A percentile compares a stretch with the other conserved stretches of the same genome.
phyloP scores from a whole-genome alignment of 2,113 vertebrate genomes.

The Himantopus leucocephalus region DNA sequence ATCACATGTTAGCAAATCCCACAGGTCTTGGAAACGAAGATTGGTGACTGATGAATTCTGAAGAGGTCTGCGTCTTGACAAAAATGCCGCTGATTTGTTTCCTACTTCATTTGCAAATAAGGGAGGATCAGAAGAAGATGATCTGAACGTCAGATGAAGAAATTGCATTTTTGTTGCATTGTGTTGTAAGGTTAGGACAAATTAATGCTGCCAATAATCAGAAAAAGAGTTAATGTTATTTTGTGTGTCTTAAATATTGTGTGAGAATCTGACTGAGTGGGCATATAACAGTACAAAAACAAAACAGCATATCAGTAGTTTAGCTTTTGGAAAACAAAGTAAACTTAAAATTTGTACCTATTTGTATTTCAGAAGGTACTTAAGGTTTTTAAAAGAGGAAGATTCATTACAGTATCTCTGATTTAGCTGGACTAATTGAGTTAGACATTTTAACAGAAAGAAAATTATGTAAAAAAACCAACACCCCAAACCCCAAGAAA shows the following conservation, averaged over 20 bases:
- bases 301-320: background rate
- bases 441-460: background rate
- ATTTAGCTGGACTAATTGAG: background rate
- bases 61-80: conserved; percentile 34
- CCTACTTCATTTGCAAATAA: background rate
- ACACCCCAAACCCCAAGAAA: background rate
- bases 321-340: background rate
- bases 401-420: background rate
- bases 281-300: background rate
- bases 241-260: background rate
- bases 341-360: background rate
- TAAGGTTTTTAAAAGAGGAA: background rate
- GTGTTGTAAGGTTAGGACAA: background rate
- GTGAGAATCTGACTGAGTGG: background rate
- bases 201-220: background rate
- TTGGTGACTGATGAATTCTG: conserved; percentile 14
- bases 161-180: background rate
- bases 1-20: conserved; percentile 50
- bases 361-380: background rate
- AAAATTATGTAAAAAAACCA: background rate
- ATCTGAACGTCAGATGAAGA: background rate
- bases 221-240: background rate
- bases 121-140: background rate
- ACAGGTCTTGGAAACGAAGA: conserved; percentile 27
- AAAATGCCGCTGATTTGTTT: conserved; percentile 31